Conservation (phyloP, 2,797 vertebrate genomes). For the Leptodactylus fallax region DNA sequence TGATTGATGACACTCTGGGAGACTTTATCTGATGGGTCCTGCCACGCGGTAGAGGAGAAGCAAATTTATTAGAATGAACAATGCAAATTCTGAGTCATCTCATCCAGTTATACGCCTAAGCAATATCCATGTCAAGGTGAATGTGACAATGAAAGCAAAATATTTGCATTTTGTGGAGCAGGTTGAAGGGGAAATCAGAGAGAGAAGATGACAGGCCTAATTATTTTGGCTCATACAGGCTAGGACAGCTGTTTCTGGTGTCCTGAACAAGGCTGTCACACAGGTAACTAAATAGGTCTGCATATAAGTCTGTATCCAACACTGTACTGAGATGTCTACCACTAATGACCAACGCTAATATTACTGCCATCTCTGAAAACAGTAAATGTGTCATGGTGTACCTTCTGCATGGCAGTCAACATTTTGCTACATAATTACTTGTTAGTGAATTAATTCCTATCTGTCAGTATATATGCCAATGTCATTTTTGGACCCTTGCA, state of each 20-base stretch:
- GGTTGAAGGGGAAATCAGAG: conserved; percentile 99
- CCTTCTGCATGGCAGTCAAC: conserved; percentile 93
- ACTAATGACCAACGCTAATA: conserved; percentile 99
- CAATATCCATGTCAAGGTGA: conserved; percentile 99
- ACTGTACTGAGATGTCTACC: conserved; percentile 89
- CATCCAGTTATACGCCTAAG: conserved; percentile 98
- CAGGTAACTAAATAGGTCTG: conserved; percentile 99
- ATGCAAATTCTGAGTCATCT: conserved; percentile 99
- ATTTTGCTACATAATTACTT: conserved; percentile 95
- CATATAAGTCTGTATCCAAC: conserved; percentile 95
- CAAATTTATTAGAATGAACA: conserved; percentile 99
- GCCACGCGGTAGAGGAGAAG: conserved; percentile 91
- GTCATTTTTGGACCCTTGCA: conserved; percentile 85
- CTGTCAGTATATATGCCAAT: conserved; percentile 88
- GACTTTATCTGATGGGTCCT: conserved; percentile 99
- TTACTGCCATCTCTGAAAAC: conserved; percentile 94
- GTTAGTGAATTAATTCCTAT: conserved; percentile 93
- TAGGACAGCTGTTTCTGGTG: conserved; percentile 99
- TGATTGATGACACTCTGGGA: conserved; percentile 99
- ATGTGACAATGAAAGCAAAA: conserved; percentile 99
- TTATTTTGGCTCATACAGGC: conserved; percentile 99
- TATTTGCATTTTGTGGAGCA: conserved; percentile 99
- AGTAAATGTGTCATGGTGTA: conserved; percentile 87
- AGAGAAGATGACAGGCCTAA: conserved; percentile 99
- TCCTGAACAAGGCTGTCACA: conserved; percentile 99